A percentile compares a stretch with the other conserved stretches of the same genome.
Conservation (phyloP, 1,140 invertebrate species). For the Drosophila subobscura region DNA sequence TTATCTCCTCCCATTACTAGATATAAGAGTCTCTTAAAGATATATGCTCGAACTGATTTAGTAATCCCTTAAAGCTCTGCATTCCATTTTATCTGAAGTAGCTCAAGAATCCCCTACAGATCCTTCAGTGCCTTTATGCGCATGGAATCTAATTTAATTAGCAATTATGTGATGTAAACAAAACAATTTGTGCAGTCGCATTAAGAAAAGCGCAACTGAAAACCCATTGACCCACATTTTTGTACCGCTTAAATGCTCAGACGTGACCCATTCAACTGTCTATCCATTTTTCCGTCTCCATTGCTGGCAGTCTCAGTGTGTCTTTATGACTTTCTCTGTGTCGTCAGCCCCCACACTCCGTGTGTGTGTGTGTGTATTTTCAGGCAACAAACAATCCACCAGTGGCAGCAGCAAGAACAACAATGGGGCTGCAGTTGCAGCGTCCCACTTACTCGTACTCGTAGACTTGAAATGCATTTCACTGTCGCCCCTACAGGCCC, state of each 20-base stretch:
- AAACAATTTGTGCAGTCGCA: constrained; percentile 49
- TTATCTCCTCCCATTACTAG: too few species aligned
- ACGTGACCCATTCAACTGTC: constrained; percentile 54
- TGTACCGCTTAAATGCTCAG: constrained; percentile 67
- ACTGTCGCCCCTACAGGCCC: constrained; percentile 40
- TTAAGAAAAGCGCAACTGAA: constrained; percentile 78
- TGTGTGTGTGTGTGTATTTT: constrained; percentile 21
- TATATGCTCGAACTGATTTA: too few species aligned
- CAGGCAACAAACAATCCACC: constrained; percentile 24
- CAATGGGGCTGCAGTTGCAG: constrained; percentile 27
- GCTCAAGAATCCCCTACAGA: too few species aligned
- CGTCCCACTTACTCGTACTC: constrained; percentile 3
- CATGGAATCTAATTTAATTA: constrained; percentile 59
- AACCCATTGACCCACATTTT: constrained; percentile 80
- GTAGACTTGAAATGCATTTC: constrained; percentile 69
- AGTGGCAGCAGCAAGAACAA: constrained; percentile 32
- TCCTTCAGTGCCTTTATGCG: too few species aligned
- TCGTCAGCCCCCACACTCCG: background rate
- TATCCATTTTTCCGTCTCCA: constrained; percentile 16
- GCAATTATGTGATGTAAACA: constrained; percentile 28
- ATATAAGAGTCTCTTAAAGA: too few species aligned
- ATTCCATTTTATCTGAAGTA: too few species aligned
- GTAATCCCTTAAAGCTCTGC: too few species aligned
- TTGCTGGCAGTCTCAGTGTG: too few species aligned
- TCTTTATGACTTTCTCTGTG: too few species aligned